These are phyloP conservation scores for Zhengitettix transpicula DNA, from an alignment of 2,888 invertebrate genomes.

Conservation along the genomic window DNA sequence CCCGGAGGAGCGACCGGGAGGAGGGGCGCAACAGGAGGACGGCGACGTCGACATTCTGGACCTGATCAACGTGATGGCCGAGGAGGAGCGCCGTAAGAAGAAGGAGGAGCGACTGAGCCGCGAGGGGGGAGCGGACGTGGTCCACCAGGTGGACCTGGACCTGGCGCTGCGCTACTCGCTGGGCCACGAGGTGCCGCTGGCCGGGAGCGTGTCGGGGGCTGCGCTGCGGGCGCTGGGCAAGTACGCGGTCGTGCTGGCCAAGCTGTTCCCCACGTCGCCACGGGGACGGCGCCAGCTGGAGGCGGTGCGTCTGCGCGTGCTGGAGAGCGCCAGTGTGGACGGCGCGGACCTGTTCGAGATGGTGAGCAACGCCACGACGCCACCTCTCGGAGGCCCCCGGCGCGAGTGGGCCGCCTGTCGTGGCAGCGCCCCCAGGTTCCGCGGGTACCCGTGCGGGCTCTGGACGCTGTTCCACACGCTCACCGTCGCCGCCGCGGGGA, in stretches of 20 bases:
- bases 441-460: constrained; percentile 87
- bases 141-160: constrained; percentile 79
- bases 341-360: constrained; percentile 37
- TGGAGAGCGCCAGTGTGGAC: constrained; percentile 28
- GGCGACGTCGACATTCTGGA: constrained; percentile 26
- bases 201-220: constrained; percentile 50
- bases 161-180: constrained; percentile 70
- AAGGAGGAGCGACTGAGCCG: constrained; percentile 21
- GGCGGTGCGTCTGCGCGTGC: constrained; percentile 37
- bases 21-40: no score
- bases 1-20: constrained; percentile 12
- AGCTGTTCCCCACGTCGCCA: constrained; percentile 62
- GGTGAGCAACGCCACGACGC: constrained; percentile 36
- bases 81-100: neutral
- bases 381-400: constrained; percentile 10
- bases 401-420: constrained; percentile 61
- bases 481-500: constrained; percentile 52
- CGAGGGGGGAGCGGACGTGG: constrained; percentile 36
- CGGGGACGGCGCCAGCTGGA: constrained; percentile 48
- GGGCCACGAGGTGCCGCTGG: constrained; percentile 63
- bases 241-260: constrained; percentile 52
- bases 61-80: constrained; percentile 17
- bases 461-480: constrained; percentile 91
- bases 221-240: constrained; percentile 53
- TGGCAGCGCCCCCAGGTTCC: constrained; percentile 53